A percentile compares a stretch with the other conserved stretches of the same genome.
Conservation (phyloP, 2,113 vertebrate genomes). For the Regulus satrapa region DNA sequence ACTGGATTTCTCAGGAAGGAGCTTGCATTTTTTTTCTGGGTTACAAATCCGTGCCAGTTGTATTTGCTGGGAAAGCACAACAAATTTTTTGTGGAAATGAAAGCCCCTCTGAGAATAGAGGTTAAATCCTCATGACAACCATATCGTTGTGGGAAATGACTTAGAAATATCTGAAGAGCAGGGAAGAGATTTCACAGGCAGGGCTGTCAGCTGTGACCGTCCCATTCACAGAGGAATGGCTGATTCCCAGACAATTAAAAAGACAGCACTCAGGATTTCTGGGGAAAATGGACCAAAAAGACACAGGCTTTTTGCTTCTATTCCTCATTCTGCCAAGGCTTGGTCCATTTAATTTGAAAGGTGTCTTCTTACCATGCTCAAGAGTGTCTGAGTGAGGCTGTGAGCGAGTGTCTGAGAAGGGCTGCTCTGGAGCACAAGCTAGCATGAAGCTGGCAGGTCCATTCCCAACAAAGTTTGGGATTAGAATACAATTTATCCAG, state of each 20-base stretch:
- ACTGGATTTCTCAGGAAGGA: not conserved
- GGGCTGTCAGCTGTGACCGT: not conserved
- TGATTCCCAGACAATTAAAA: not conserved
- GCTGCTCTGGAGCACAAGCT: not conserved
- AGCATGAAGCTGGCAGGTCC: not conserved
- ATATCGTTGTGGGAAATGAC: not conserved
- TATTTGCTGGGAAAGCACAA: not conserved
- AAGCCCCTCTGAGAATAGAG: not conserved
- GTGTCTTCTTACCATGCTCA: not conserved
- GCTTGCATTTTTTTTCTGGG: not conserved
- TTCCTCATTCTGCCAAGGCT: not conserved
- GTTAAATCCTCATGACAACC: constrained; percentile 24
- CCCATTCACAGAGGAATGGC: not conserved
- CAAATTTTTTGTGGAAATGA: not conserved
- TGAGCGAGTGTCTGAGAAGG: not conserved
- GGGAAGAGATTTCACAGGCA: not conserved
- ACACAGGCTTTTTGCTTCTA: not conserved
- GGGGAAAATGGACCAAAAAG: not conserved
- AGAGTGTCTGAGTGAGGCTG: not conserved
- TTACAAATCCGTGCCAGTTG: not conserved
- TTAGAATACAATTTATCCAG: not conserved
- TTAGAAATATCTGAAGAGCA: not conserved
- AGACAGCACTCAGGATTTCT: not conserved
- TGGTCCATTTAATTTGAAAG: not conserved
- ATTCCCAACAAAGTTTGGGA: not conserved